These are phyloP conservation scores for Hiodon alosoides DNA, from an alignment of 2,113 vertebrate genomes.

Conservation along the genomic window DNA sequence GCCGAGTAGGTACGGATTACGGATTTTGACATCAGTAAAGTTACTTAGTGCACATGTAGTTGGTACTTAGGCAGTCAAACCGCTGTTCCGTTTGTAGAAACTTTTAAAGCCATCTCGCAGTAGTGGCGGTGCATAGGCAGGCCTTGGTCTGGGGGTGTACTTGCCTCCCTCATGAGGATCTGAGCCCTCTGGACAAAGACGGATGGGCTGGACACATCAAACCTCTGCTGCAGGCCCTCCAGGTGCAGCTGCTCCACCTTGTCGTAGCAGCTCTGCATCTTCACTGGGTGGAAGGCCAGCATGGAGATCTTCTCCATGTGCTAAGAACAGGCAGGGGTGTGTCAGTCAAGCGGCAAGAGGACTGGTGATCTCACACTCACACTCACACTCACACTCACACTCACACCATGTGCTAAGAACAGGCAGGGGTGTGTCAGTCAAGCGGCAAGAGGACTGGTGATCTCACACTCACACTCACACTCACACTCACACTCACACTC, in stretches of 20 bases:
- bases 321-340: conserved; percentile 48
- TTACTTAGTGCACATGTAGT: too few relatives aligned
- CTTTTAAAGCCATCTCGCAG: too few relatives aligned
- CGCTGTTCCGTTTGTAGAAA: too few relatives aligned
- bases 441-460: background rate
- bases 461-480: too few relatives aligned
- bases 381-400: too few relatives aligned
- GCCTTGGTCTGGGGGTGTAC: background rate
- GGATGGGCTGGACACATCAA: conserved; percentile 78
- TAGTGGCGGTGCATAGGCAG: too few relatives aligned
- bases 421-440: background rate
- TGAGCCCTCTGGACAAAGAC: conserved; percentile 91
- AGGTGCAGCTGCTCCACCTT: conserved; percentile 86
- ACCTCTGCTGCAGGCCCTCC: conserved; percentile 90
- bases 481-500: too few relatives aligned
- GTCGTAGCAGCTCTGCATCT: conserved; percentile 95
- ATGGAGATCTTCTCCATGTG: conserved; percentile 90
- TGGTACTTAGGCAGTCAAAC: too few relatives aligned
- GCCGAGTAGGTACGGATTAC: too few relatives aligned
- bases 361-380: background rate
- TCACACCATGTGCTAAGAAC: conserved; percentile 82
- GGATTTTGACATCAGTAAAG: too few relatives aligned
- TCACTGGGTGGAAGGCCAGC: conserved; percentile 90
- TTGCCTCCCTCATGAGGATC: conserved; percentile 93
- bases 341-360: background rate